A percentile compares a stretch with the other conserved stretches of the same genome.
phyloP scores from a whole-genome alignment of 2,113 vertebrate species.

The Bos indicus region DNA sequence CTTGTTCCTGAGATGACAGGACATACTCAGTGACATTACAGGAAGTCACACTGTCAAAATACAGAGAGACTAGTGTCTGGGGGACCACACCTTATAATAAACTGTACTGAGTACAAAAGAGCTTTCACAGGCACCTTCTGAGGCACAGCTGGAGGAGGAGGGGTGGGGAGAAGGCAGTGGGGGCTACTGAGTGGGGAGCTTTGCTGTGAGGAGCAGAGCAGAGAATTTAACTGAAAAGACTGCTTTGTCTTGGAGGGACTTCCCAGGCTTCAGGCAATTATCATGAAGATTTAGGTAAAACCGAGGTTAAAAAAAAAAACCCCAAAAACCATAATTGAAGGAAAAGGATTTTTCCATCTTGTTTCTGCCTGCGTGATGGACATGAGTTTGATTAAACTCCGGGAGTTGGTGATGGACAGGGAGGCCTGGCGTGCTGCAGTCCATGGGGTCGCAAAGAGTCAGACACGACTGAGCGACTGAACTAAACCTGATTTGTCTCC shows the following conservation, averaged over 20 bases:
- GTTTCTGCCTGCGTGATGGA: neutral
- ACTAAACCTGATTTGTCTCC: neutral
- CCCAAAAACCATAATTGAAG: neutral
- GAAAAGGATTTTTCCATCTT: neutral
- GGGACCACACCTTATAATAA: conserved; percentile 68
- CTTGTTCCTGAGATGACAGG: conserved; percentile 72
- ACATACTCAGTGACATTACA: conserved; percentile 72
- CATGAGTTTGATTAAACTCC: neutral
- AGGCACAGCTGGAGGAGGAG: neutral
- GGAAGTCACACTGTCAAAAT: conserved; percentile 77
- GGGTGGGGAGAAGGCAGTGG: neutral
- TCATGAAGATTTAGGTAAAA: neutral
- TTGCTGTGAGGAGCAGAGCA: neutral
- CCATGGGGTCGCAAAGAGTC: neutral
- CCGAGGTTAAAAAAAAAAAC: neutral
- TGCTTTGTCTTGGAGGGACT: neutral
- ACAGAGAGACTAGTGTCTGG: conserved; percentile 66
- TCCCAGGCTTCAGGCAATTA: neutral
- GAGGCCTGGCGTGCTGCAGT: neutral
- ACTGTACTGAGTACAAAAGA: conserved; percentile 25
- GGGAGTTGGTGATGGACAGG: neutral
- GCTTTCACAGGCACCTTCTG: neutral
- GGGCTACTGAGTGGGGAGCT: neutral
- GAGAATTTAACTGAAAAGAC: neutral
- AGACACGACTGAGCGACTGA: neutral